Evolutionary conservation across 2,797 vertebrate species (phyloP).

Genomic region (Remorina albescens): DNA sequence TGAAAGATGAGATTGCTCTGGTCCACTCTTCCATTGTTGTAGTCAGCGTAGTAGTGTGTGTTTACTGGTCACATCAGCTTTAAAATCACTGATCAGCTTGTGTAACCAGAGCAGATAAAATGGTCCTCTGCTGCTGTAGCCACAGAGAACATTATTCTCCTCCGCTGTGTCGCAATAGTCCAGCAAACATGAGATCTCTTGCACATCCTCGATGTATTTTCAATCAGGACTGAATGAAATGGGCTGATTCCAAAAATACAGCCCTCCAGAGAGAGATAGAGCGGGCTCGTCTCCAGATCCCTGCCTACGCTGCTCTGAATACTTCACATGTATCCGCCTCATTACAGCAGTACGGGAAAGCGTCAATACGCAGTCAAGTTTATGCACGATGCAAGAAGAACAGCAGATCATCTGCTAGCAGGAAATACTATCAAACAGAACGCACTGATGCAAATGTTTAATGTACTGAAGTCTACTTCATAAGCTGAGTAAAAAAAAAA

Average conservation of each 20-base stretch:
- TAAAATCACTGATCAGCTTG: slow-evolving; percentile 14
- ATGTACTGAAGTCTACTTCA: background rate
- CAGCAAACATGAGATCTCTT: slow-evolving; percentile 54
- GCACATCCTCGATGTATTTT: slow-evolving; percentile 68
- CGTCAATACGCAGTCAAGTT: slow-evolving; percentile 28
- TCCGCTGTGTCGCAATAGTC: slow-evolving; percentile 48
- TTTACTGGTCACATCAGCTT: background rate
- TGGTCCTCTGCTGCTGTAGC: slow-evolving; percentile 7
- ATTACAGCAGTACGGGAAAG: slow-evolving; percentile 38
- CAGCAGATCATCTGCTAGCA: slow-evolving; percentile 30
- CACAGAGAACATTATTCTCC: slow-evolving; percentile 18
- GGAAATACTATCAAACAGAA: slow-evolving; percentile 6
- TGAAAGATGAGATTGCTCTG: background rate
- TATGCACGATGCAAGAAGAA: slow-evolving; percentile 18
- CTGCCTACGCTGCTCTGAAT: slow-evolving; percentile 64
- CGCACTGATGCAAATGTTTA: background rate
- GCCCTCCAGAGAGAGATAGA: slow-evolving; percentile 60
- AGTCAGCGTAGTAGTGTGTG: background rate
- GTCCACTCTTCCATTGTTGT: background rate
- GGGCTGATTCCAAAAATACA: slow-evolving; percentile 80
- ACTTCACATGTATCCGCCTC: slow-evolving; percentile 57
- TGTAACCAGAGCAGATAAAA: slow-evolving; percentile 21
- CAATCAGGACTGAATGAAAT: slow-evolving; percentile 74
- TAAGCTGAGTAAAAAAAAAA: slow-evolving; percentile 2
- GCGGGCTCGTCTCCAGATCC: slow-evolving; percentile 57